Base-by-base conservation (phyloP, 23 tunicate species). In the Trididemnum nubilum region DNA sequence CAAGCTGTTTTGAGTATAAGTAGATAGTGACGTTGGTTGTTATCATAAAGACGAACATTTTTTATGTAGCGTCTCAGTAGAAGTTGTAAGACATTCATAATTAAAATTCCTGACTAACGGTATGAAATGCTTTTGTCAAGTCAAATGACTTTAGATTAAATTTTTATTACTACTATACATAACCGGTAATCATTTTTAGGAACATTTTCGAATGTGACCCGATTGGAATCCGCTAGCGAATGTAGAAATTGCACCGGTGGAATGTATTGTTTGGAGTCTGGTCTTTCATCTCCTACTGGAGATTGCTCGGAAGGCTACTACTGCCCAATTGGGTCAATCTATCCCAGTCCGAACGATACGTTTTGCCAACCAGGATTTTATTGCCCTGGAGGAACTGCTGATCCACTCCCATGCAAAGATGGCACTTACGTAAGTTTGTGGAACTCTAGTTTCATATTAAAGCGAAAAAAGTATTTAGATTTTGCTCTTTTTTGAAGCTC, bases 171-270 rank as follows among this genome's bases (percentile, higher is more conserved):
- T n/a, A n/a, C n/a, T n/a, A n/a, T n/a, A n/a, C n/a, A n/a, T n/a
- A n/a, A n/a, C n/a, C n/a, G n/a, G n/a, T n/a, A n/a, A n/a, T n/a
- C 12, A 0, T 44, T 35, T 36, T 22, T 59, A 89, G 95, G 95
- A 38, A 89, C 89, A 7, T 92, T 51, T 49, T 87, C 98, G 19
- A 93, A 93, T 40, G 65, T 21, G 21, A 85, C 88, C 9, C 78
- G 86, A 2, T 51, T 82, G 21, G 64, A 60, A 36, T 28, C 70
- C 65, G 49, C 27, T 0, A 44, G 72, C 3, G 66, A 73, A 25
- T 95, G 99, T 58, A 51, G 73, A 26, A 50, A 5, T 26, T 95
- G 99, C 58, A 65, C 86, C 9, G 99, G 92, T 3, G 99, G 99
- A 12, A 85, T 52, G 71, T 95, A 86, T 74, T 95, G 99, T 78